Evolutionary conservation across 2,888 invertebrate species (phyloP).

Genomic region (Tetrapedia diversipes): DNA sequence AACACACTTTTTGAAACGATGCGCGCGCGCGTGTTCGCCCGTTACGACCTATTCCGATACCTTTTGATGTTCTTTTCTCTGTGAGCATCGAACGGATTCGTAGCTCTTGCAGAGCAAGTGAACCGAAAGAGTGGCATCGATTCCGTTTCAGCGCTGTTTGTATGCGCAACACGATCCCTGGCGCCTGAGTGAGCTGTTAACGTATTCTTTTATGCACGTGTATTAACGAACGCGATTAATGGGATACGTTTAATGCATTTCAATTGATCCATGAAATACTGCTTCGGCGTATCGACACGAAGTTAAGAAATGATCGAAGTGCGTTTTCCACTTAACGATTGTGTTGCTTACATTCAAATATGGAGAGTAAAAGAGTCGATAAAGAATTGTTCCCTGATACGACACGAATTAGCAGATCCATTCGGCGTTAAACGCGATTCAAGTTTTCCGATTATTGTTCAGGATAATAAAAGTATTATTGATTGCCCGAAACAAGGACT

Average conservation of each 20-base stretch:
- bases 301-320: not conserved
- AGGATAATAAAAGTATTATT: not conserved
- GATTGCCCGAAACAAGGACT: too few species aligned
- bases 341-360: too few species aligned
- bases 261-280: conserved; percentile 4
- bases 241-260: conserved; percentile 8
- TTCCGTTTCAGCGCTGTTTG: conserved; percentile 31
- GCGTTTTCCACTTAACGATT: not conserved
- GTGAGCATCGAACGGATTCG: conserved; percentile 3
- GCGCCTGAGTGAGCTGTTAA: not conserved
- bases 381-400: not conserved
- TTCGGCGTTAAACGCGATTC: not conserved
- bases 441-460: not conserved
- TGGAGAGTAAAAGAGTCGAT: not conserved
- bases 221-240: conserved; percentile 22
- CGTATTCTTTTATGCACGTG: conserved; percentile 1
- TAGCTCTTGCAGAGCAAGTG: conserved; percentile 32
- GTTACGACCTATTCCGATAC: conserved; percentile 17
- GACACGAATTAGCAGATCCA: not conserved
- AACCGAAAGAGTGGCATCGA: conserved; percentile 40
- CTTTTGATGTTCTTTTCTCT: conserved; percentile 39
- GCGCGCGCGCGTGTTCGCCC: not conserved
- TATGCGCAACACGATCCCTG: conserved; percentile 1
- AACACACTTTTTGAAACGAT: conserved; percentile 8
- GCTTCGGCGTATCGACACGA: too few species aligned